Conservation (phyloP, 2,888 invertebrate species). For the Pediacus dermestoides region DNA sequence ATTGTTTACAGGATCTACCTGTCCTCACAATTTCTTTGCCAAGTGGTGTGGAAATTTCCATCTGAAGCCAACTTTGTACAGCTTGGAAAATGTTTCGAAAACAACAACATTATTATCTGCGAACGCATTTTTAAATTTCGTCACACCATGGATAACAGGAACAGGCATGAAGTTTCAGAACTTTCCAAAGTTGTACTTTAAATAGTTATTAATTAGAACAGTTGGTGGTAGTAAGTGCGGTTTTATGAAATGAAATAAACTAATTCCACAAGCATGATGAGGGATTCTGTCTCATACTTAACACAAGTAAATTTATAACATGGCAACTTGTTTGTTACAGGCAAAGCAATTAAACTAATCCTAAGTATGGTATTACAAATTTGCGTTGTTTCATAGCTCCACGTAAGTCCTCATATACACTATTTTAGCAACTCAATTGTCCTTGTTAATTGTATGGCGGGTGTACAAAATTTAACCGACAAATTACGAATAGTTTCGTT, state of each 20-base stretch:
- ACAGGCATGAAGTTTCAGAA: too few relatives aligned
- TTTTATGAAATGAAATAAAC: slow-evolving; percentile 32
- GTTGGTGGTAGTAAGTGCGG: slow-evolving; percentile 22
- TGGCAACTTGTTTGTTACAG: slow-evolving; percentile 33
- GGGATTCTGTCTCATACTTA: slow-evolving; percentile 30
- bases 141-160: too few relatives aligned
- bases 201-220: slow-evolving; percentile 28
- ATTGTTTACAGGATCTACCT: slow-evolving; percentile 27
- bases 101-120: too few relatives aligned
- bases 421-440: slow-evolving; percentile 43
- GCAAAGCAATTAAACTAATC: slow-evolving; percentile 42
- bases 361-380: slow-evolving; percentile 38
- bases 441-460: slow-evolving; percentile 43
- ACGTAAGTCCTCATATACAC: slow-evolving; percentile 41
- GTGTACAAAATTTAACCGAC: too few relatives aligned
- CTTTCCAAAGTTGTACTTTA: slow-evolving; percentile 20
- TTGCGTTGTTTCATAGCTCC: slow-evolving; percentile 40
- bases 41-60: slow-evolving; percentile 22
- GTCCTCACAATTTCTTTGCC: slow-evolving; percentile 24
- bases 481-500: too few relatives aligned
- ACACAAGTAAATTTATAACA: slow-evolving; percentile 29
- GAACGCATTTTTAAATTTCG: too few relatives aligned
- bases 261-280: slow-evolving; percentile 33
- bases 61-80: slow-evolving; percentile 12
- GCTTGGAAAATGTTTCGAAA: neutral